These are phyloP conservation scores for Clarias platycephalus DNA, from an alignment of 2,797 vertebrate species.

Conservation along the genomic window DNA sequence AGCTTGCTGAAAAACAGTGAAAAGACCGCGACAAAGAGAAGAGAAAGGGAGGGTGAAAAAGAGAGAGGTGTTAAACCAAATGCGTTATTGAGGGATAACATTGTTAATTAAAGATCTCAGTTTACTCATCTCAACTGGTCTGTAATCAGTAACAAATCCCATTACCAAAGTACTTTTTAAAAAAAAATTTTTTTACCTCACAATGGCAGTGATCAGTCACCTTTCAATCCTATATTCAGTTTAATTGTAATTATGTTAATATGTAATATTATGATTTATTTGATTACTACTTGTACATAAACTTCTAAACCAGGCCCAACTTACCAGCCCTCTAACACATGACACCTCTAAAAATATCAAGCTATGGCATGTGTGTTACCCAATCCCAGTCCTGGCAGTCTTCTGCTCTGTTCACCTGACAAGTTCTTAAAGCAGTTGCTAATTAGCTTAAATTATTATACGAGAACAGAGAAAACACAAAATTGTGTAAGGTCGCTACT, in stretches of 20 bases:
- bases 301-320: neutral
- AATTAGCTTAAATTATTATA: neutral
- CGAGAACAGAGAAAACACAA: neutral
- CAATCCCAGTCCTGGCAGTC: neutral
- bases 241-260: neutral
- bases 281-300: neutral
- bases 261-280: neutral
- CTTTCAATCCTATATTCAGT: neutral
- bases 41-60: neutral
- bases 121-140: neutral
- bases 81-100: neutral
- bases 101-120: neutral
- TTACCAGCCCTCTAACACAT: neutral
- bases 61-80: neutral
- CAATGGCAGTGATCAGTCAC: neutral
- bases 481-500: neutral
- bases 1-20: slow-evolving; percentile 81
- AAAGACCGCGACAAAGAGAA: slow-evolving; percentile 34
- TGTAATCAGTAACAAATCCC: neutral
- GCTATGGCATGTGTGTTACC: slow-evolving; percentile 5
- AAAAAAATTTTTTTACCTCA: neutral
- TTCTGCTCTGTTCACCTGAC: neutral
- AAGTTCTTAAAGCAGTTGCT: neutral
- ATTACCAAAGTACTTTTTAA: neutral
- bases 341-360: slow-evolving; percentile 22